A percentile compares a stretch with the other conserved stretches of the same genome.
Conservation (phyloP, 2,797 vertebrate genomes). For the Triplophysa yarkandensis region DNA sequence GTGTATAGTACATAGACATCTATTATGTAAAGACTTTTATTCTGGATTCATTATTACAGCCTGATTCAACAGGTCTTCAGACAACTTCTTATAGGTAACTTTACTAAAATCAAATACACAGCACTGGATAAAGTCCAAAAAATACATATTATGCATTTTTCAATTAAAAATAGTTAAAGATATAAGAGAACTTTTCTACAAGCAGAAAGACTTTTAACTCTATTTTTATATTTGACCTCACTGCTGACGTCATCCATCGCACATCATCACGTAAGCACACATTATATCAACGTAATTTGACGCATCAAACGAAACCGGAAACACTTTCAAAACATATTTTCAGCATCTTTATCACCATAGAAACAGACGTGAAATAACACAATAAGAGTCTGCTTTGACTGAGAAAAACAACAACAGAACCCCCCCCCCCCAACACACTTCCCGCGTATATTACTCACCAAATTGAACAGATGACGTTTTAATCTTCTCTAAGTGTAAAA, state of each 20-base stretch:
- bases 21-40: too few species aligned
- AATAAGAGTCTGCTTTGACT: slow-evolving; percentile 6
- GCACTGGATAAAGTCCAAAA: not conserved
- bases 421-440: slow-evolving; percentile 14
- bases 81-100: too few species aligned
- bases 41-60: too few species aligned
- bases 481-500: not conserved
- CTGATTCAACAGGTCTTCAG: too few species aligned
- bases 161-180: not conserved
- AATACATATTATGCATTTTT: not conserved
- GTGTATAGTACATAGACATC: too few species aligned
- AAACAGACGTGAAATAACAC: slow-evolving; percentile 10
- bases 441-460: slow-evolving; percentile 43
- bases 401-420: slow-evolving; percentile 29
- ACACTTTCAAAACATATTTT: not conserved
- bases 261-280: slow-evolving; percentile 19
- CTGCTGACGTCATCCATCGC: slow-evolving; percentile 17
- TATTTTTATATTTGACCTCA: slow-evolving; percentile 31
- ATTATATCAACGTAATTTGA: not conserved
- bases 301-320: not conserved
- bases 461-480: not conserved
- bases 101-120: not conserved
- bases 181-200: not conserved
- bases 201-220: slow-evolving; percentile 21
- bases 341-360: not conserved